Evolutionary conservation across 1,140 invertebrate species (phyloP), one percentile per base, ranked within the genome.

Genomic region (Centruroides sculpturatus): DNA sequence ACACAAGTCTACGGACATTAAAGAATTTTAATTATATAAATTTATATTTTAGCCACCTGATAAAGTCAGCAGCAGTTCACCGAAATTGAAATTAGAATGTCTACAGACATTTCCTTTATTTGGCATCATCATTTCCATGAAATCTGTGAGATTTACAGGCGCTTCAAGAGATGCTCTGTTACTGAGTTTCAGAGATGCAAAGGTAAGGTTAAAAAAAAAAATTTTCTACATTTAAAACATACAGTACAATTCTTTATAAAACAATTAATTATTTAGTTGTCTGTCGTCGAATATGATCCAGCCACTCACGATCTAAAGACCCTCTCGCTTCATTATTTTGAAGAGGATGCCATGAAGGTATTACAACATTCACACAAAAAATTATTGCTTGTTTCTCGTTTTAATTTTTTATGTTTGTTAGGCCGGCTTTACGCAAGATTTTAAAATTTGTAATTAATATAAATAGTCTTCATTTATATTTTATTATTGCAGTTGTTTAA

Each of bases 241-340:
- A n/a, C 13, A 34, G 8, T 50, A n/a, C 11, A 61, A 41, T 5
- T 13, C 5, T 57, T n/a, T 52, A n/a, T 46, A 49, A 35, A 35
- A 23, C 48, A 23, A 23, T 58, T 53, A 10, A 5, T 55, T 50
- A 61, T 65, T 13, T 64, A 77, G 75, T 56, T 80, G 48, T 78
- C 79, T 3, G 84, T 99, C 50, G 83, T 99, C 3, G 92, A 98
- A 73, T 96, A 98, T 76, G 92, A 99, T 76, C 85, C 87, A 46
- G 86, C 88, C 68, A 87, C 83, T 35, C 87, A 94, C 76, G 88
- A 92, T 71, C 76, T 99, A 2, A 85, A 90, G 69, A 98, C 96
- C 1, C 78, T 97, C 5, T 98, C 95, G 35, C 78, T 99, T 63
- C 96, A 99, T 80, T 96, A 95, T 73, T 99, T 98, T 78, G 97